A percentile compares a stretch with the other conserved stretches of the same genome.
Conservation (phyloP, 2,113 vertebrate species). For the Ciconia stormi region DNA sequence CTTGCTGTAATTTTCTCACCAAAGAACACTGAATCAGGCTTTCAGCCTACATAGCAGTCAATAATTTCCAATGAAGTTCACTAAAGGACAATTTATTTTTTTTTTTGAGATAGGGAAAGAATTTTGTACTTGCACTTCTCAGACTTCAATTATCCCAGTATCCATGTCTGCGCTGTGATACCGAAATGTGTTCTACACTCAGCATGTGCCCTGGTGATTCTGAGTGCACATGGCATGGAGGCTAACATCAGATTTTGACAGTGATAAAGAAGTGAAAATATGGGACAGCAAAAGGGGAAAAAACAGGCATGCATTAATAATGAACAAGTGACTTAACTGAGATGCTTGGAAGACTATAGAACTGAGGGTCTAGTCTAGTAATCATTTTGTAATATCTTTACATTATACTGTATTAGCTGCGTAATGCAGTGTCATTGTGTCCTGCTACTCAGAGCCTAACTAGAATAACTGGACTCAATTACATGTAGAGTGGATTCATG, state of each 20-base stretch:
- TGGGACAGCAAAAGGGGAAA: not conserved
- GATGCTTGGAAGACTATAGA: not conserved
- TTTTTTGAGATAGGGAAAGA: not conserved
- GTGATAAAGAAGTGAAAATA: not conserved
- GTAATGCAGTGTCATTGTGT: not conserved
- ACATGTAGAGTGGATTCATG: not conserved
- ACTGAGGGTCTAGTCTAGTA: not conserved
- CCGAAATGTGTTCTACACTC: not conserved
- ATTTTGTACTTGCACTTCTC: not conserved
- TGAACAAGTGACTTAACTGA: not conserved
- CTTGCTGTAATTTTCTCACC: conserved; percentile 41
- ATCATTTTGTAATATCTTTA: not conserved
- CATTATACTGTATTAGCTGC: not conserved
- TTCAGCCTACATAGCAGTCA: conserved; percentile 43
- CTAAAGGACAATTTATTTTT: not conserved
- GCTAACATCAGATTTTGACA: not conserved
- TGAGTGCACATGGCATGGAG: not conserved
- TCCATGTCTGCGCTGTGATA: not conserved
- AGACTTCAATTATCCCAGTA: conserved; percentile 5
- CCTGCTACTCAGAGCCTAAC: not conserved
- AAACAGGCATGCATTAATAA: not conserved
- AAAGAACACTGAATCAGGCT: conserved; percentile 31
- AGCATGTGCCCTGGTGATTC: not conserved
- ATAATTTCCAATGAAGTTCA: conserved; percentile 34
- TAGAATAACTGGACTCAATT: not conserved